Conservation (phyloP, 2,797 vertebrate genomes). For the Xenopus petersii region DNA sequence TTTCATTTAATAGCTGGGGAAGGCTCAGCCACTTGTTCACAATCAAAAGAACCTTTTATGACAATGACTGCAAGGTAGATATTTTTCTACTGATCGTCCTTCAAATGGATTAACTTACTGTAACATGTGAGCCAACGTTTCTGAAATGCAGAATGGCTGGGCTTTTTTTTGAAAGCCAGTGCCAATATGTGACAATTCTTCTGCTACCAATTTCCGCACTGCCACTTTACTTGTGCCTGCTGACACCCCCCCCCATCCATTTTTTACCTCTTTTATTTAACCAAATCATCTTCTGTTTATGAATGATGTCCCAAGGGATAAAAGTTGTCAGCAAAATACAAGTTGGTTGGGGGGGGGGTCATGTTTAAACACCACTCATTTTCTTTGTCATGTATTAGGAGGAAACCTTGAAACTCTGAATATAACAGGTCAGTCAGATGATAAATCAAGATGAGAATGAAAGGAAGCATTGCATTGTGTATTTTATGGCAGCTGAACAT, state of each 20-base stretch:
- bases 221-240: background rate
- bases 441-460: constrained; percentile 10
- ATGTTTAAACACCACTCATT: too few species aligned
- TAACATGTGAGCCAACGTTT: background rate
- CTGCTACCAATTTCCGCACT: background rate
- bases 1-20: background rate
- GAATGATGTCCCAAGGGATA: too few species aligned
- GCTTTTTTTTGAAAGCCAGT: background rate
- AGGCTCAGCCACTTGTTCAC: background rate
- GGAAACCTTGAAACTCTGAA: background rate
- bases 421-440: background rate
- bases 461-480: background rate
- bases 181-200: background rate
- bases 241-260: background rate
- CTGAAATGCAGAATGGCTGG: background rate
- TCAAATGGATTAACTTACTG: background rate
- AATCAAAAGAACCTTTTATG: constrained; percentile 16
- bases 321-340: too few species aligned
- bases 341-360: too few species aligned
- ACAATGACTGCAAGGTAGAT: background rate
- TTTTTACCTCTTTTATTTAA: too few species aligned
- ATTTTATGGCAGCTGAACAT: constrained; percentile 12
- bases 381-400: background rate
- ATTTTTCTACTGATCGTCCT: background rate
- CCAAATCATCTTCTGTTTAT: too few species aligned